Evolutionary conservation across 1,140 invertebrate species (phyloP).

Genomic region (silkworm (Bombyx mori)): DNA sequence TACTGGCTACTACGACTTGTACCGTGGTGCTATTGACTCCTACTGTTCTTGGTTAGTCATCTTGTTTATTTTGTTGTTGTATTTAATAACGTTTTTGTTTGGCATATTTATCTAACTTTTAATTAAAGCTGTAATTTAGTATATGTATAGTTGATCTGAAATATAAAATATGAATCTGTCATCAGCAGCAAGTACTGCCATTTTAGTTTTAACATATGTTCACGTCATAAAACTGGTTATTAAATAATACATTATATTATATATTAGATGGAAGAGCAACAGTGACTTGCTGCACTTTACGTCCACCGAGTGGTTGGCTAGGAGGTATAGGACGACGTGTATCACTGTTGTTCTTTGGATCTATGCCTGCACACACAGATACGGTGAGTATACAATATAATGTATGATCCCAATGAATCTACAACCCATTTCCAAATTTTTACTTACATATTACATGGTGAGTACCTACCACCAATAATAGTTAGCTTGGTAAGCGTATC

Average conservation of each 20-base stretch:
- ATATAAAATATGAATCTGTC: too few relatives aligned
- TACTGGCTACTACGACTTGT: slow-evolving; percentile 92
- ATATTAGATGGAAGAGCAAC: slow-evolving; percentile 72
- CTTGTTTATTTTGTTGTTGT: background rate
- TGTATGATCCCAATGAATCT: too few relatives aligned
- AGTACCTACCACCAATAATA: too few relatives aligned
- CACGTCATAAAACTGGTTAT: background rate
- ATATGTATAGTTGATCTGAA: too few relatives aligned
- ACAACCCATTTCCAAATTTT: too few relatives aligned
- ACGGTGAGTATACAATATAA: slow-evolving; percentile 73
- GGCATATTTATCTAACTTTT: too few relatives aligned
- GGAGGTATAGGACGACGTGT: slow-evolving; percentile 89
- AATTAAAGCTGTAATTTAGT: too few relatives aligned
- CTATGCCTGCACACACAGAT: slow-evolving; percentile 81
- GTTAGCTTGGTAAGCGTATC: too few relatives aligned
- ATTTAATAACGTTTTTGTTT: background rate
- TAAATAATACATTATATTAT: background rate
- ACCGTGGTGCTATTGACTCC: slow-evolving; percentile 84
- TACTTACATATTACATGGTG: too few relatives aligned
- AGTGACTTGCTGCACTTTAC: slow-evolving; percentile 80
- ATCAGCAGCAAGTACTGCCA: too few relatives aligned
- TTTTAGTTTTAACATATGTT: too few relatives aligned
- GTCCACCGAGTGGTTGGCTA: slow-evolving; percentile 87
- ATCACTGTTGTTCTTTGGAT: slow-evolving; percentile 90
- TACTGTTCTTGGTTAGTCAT: slow-evolving; percentile 28